Base-by-base conservation (phyloP, 2,797 vertebrate genomes). In the Decapterus maruadsi region DNA sequence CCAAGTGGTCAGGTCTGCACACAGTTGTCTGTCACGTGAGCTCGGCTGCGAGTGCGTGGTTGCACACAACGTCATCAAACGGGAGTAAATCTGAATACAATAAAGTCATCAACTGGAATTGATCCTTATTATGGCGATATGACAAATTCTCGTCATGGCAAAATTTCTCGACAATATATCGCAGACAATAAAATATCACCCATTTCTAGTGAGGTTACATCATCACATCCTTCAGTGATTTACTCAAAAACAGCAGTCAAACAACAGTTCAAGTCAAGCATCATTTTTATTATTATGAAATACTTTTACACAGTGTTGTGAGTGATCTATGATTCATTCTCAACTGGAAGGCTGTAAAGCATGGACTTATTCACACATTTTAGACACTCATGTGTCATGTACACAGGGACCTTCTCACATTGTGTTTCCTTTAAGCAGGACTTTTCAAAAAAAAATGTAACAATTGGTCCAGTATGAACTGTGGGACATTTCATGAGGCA, bases 221-320 rank as follows among this genome's bases (percentile, higher is more conserved):
- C 31, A 46, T 53, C 22, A 34, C 50, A 43, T 46, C 9, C 0
- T 31, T 26, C 8, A 50, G 13, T n/a, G 34, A 56, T 8, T 51
- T 26, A 3, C 14, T 0, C 0, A 46, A n/a, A 77, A 16, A 67
- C 20, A 72, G 0, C 22, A 75, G 22, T 73, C 55, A 77, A 48
- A 73, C n/a, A 61, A 22, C 29, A 45, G 74, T 45, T 81, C n/a
- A 84, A 67, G 69, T 90, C 78, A 71, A 82, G 71, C 77, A 72
- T 73, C 2, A 19, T 77, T 83, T 92, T 93, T 93, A 93, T 93
- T 93, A 93, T 92, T 93, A 53, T 60, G 75, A 87, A 72, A 78
- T 60, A 72, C 50, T 80, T 71, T 79, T 74, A 86, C 78, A 86
- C 60, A 64, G 42, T 62, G 71, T 55, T 48, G 75, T 40, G 59